Evolutionary conservation across 2,113 vertebrate species (phyloP), one percentile per base, ranked within the genome.

Genomic region (Ailurus styani): DNA sequence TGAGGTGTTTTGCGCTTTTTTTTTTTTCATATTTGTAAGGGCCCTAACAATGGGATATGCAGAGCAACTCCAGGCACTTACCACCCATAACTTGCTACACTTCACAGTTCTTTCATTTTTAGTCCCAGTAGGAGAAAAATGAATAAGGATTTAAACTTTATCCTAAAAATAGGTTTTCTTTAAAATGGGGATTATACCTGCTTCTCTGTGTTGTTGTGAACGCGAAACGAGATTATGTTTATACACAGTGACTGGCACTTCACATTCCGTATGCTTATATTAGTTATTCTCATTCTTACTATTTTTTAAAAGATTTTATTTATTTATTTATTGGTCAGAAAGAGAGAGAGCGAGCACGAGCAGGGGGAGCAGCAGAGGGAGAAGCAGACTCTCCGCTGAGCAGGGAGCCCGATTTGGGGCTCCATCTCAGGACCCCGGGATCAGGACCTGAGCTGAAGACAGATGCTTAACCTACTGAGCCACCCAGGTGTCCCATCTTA

Each of bases 131-230:
- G n/a, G 37, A 89, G 34, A 93, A 87, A 96, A 90, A 92, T 23
- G 13, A 34, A 50, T 81, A 79, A 87, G 6, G 7, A 85, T 79
- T 96, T 96, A 90, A 96, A 96, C 37, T 82, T 50, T 50, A 45
- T 50, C 42, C n/a, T 84, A 77, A 96, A 93, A 66, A 89, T 92
- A 93, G 55, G 5, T 78, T 96, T 90, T n/a, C 62, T 94, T 78
- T 96, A 70, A 90, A 91, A 45, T 62, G 75, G 29, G 23, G 52
- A 66, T 89, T 66, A 82, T 75, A 78, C 29, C 40, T 92, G 60
- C 23, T 90, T 75, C 18, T 87, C 37, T 42, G 9, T 73, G n/a
- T 47, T 40, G 15, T 64, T 94, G 47, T 45, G 54, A 90, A 54
- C 50, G n/a, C 77, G 75, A 90, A 87, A 54, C 83, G 87, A 91